Percentiles rank a stretch among this genome's conserved stretches.
Conservation (phyloP, 2,888 invertebrate species). For the Patella depressa region DNA sequence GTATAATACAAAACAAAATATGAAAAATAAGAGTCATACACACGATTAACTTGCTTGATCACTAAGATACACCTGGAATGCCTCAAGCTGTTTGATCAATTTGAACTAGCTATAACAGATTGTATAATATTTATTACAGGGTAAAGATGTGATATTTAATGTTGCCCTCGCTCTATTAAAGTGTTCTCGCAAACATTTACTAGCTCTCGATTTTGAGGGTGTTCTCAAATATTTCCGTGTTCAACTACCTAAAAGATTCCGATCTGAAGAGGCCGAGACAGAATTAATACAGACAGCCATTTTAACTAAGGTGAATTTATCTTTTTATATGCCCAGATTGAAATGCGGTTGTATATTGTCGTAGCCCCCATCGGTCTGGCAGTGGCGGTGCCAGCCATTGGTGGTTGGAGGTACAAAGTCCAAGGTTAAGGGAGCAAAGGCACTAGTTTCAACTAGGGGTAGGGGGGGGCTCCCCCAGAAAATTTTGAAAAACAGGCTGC, state of each 20-base stretch:
- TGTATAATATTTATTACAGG: constrained; percentile 75
- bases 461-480: no score
- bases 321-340: no score
- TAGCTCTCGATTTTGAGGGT: constrained; percentile 96
- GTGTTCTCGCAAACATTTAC: constrained; percentile 85
- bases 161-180: constrained; percentile 93
- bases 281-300: constrained; percentile 92
- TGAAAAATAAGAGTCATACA: no score
- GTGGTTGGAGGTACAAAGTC: no score
- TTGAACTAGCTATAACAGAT: background rate
- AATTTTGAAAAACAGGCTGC: no score
- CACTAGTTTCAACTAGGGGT: no score
- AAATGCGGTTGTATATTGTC: no score
- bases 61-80: background rate
- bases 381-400: no score
- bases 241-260: constrained; percentile 94
- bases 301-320: constrained; percentile 81
- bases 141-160: constrained; percentile 95
- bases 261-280: constrained; percentile 89
- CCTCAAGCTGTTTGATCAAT: background rate
- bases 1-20: no score
- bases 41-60: no score
- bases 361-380: no score
- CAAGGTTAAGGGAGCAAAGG: no score
- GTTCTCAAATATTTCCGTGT: constrained; percentile 98